Base-by-base conservation (phyloP, 2,888 invertebrate genomes). In the Drosophila mettleri region DNA sequence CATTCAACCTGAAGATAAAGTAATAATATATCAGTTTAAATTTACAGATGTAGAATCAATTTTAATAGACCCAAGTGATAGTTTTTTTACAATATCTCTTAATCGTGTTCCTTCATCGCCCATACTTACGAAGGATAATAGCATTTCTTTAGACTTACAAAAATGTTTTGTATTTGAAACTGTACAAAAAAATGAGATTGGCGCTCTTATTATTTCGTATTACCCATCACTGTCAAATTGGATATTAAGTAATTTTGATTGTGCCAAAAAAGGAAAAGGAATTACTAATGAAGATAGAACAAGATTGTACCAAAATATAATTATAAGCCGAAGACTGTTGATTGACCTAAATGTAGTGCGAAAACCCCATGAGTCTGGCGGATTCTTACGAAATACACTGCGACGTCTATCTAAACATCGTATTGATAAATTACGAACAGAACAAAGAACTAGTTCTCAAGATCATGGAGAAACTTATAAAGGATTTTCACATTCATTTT, bases 151-250 rank as follows among this genome's bases (percentile, higher is more conserved):
- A 69, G 92, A 92, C 33, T 80, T 89, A 33, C 95, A 96, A 90
- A 96, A 97, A 87, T 98, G 98, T 92, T 98, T 98, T 91, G 98
- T 98, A 18, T 96, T 98, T 87, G 98, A 98, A 92, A 98, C 98
- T 0, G 92, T 94, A 0, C 96, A 97, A 87, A 98, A 98, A 92
- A 95, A 96, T 84, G 98, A 98, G 93, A 97, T 98, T 49, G 98
- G 98, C 0, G 97, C 97, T 87, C 93, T 98, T 46, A 97, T 98
- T 89, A 97, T 98, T 8, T 97, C 97, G 38, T 98, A 98, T 91
- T 97, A 96, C 85, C 97, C 98, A 0, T 93, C 95, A 9, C 93
- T 98, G 52, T 97, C 97, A 1, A 95, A 95, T 68, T 97, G 97
- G 93, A 94, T 97, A 58, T 95, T 95, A 0, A 97, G 97, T 88